Base-by-base conservation (phyloP, 1,140 invertebrate species). In the Lordiphosa clarofinis region DNA sequence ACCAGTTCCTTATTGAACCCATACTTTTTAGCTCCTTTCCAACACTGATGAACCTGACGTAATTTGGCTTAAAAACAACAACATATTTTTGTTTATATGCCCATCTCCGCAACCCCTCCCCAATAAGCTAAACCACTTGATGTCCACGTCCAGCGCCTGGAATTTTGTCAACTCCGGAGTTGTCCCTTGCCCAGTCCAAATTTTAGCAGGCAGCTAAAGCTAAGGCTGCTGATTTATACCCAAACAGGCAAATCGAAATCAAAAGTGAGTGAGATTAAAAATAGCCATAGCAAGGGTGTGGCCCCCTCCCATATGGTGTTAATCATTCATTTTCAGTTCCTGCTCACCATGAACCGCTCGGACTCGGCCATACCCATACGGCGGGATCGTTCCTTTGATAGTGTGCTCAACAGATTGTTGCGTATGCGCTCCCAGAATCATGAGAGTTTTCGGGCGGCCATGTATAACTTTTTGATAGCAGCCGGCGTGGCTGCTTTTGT, bases 401-500 rank as follows among this genome's bases (percentile, higher is more conserved):
- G 87, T 56, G 87, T 88, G 3, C 59, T 88, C 8, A 86, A 88
- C 40, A 70, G 75, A 6, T 47, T 88, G 42, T 60, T 88, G 4
- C 59, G 84, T 4, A 82, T 87, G 56, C 86, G 81, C 7, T 72
- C 73, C 9, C 87, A 88, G 38, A 88, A 88, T 64, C 76, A 88
- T 84, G 87, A 88, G 40, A 72, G 76, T n/a, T 91, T 96, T 70
- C 96, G 95, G 88, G 94, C 96, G 87, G 94, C 95, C 1, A 92
- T 96, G 75, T 96, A 96, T 86, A 96, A 96, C 91, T 94, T 95
- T 1, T 90, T 96, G 24, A 95, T 95, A 8, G 87, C 95, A 37
- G 92, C 91, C 1, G 94, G 94, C 8, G 91, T 93, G 19, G 94
- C 93, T 74, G 95, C 95, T 4, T 91, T 98, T 10, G 97, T 96